These are phyloP conservation scores for Terrapene triunguis DNA, from an alignment of 2,113 vertebrate genomes.

Conservation along the genomic window DNA sequence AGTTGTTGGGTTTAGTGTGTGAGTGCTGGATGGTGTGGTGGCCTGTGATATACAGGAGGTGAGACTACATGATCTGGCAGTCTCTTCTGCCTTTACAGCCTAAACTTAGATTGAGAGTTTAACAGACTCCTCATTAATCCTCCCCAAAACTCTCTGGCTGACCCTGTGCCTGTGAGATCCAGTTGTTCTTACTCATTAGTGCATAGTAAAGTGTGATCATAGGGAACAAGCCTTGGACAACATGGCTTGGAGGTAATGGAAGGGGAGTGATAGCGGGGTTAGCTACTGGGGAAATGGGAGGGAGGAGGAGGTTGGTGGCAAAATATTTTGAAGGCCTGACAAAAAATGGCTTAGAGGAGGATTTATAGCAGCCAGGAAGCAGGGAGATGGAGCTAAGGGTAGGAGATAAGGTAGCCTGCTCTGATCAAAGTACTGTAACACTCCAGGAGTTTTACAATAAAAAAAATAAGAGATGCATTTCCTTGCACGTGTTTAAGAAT, in stretches of 20 bases:
- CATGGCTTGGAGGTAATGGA: not conserved
- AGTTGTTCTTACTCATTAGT: not conserved
- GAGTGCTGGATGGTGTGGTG: not conserved
- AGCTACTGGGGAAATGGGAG: not conserved
- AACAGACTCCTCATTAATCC: not conserved
- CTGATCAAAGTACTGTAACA: not conserved
- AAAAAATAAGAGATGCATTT: not conserved
- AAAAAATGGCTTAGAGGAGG: not conserved
- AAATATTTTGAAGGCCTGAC: not conserved
- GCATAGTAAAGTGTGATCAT: not conserved
- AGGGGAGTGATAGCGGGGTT: not conserved
- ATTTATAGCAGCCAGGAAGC: not conserved
- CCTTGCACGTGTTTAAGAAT: not conserved
- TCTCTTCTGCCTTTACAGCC: not conserved
- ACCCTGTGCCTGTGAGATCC: not conserved
- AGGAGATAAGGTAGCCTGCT: not conserved
- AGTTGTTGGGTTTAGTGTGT: not conserved
- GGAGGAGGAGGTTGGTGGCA: not conserved
- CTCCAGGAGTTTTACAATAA: not conserved
- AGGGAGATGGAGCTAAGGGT: not conserved
- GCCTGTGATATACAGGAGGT: not conserved
- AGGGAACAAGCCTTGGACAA: accelerated
- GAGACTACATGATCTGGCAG: not conserved
- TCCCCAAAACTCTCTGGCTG: accelerated
- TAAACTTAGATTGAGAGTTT: not conserved